Conservation (phyloP, 2,888 invertebrate species). For the Odiellus spinosus region DNA sequence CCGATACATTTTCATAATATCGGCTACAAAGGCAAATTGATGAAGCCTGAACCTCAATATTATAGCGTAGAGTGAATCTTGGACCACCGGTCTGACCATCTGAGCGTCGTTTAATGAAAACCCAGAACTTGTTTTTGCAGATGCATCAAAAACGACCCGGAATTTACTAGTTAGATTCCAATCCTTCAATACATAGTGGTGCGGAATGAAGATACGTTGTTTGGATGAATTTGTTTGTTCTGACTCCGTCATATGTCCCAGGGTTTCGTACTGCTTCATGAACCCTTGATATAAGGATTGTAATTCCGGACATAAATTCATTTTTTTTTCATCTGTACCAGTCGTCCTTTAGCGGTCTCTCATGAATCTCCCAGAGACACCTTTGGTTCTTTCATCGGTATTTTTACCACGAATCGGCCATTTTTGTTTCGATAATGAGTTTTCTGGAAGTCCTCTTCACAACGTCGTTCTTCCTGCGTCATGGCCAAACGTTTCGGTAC, state of each 20-base stretch:
- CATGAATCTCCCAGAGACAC: too few relatives aligned
- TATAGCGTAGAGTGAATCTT: conserved; percentile 25
- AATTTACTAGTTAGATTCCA: conserved; percentile 12
- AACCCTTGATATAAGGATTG: conserved; percentile 2
- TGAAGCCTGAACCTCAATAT: conserved; percentile 24
- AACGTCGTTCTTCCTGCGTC: background rate
- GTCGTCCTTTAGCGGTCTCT: too few relatives aligned
- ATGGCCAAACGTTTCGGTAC: background rate
- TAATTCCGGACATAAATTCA: too few relatives aligned
- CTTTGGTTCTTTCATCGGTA: background rate
- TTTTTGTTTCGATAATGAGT: too few relatives aligned
- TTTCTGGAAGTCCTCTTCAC: too few relatives aligned
- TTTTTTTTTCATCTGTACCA: too few relatives aligned
- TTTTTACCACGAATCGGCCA: background rate
- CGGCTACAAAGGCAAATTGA: conserved; percentile 24
- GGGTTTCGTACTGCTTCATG: conserved; percentile 1
- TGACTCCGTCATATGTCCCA: conserved; percentile 4
- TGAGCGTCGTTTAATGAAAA: conserved; percentile 26
- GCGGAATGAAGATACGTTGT: conserved; percentile 17
- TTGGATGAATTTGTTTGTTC: too few relatives aligned
- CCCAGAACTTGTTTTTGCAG: background rate
- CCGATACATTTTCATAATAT: conserved; percentile 29
- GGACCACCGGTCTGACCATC: conserved; percentile 24
- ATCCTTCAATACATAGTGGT: conserved; percentile 14
- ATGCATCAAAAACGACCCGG: conserved; percentile 17